Evolutionary conservation across 2,797 vertebrate species (phyloP).

Genomic region (Falco peregrinus): DNA sequence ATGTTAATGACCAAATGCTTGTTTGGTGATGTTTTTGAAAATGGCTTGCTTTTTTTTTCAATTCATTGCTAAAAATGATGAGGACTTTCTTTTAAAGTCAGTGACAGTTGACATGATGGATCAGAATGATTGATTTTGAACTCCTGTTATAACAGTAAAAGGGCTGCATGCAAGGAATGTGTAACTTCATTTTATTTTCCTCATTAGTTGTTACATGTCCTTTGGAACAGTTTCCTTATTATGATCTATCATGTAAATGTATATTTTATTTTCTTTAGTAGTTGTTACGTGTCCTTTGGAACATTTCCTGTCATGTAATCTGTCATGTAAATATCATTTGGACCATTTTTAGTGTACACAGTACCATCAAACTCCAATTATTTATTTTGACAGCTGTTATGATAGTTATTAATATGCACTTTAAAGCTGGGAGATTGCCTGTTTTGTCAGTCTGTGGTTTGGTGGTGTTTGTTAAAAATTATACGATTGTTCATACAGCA

Average conservation of each 20-base stretch:
- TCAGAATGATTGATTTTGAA: not conserved
- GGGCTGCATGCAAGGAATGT: not conserved
- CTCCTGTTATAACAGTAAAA: not conserved
- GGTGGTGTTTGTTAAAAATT: not conserved
- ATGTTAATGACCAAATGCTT: not conserved
- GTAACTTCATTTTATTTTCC: not conserved
- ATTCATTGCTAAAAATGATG: not conserved
- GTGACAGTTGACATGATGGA: not conserved
- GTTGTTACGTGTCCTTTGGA: not conserved
- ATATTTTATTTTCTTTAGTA: not conserved
- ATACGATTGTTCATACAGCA: not conserved
- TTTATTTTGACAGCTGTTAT: constrained; percentile 7
- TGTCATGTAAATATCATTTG: not conserved
- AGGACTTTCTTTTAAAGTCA: not conserved
- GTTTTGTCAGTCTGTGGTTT: not conserved
- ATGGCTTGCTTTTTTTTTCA: not conserved
- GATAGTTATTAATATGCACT: not conserved
- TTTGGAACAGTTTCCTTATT: not conserved
- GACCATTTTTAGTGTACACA: not conserved
- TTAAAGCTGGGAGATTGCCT: not conserved
- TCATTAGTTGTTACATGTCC: not conserved
- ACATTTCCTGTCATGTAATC: not conserved
- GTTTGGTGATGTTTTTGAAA: not conserved
- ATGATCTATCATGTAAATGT: not conserved
- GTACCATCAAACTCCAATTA: not conserved